Percentiles rank a stretch among this genome's conserved stretches.
Evolutionary conservation across 2,888 invertebrate genomes (phyloP).

Genomic region (Xylocampa areola): DNA sequence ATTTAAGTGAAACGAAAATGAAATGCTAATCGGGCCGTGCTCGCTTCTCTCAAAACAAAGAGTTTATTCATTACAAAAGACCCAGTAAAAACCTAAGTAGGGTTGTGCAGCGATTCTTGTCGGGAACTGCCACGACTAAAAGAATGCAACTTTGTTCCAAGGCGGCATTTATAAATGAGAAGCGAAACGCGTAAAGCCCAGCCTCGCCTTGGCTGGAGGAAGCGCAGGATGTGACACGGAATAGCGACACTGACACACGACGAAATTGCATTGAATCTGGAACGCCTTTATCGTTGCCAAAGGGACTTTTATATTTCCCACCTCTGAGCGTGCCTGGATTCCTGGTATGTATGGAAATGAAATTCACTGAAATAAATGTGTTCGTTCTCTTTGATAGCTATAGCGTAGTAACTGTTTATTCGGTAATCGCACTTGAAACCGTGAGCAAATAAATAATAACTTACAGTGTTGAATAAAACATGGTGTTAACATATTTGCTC

Average conservation of each 20-base stretch:
- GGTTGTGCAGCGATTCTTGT: conserved; percentile 61
- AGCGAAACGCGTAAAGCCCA: conserved; percentile 58
- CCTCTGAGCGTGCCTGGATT: conserved; percentile 24
- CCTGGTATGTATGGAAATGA: conserved; percentile 47
- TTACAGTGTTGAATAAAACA: conserved; percentile 58
- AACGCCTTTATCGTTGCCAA: conserved; percentile 60
- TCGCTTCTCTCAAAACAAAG: conserved; percentile 64
- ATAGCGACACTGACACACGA: conserved; percentile 63
- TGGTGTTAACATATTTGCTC: conserved; percentile 60
- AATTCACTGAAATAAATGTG: conserved; percentile 36
- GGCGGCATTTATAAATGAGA: conserved; percentile 65
- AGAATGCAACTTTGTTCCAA: conserved; percentile 67
- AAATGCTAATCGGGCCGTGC: conserved; percentile 60
- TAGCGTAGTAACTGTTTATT: conserved; percentile 17
- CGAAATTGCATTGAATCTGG: conserved; percentile 67
- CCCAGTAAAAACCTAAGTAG: conserved; percentile 62
- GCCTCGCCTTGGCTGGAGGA: conserved; percentile 50
- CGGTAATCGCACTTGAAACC: conserved; percentile 25
- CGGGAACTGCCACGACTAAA: conserved; percentile 58
- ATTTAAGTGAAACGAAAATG: conserved; percentile 56
- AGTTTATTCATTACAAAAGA: conserved; percentile 67
- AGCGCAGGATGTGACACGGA: conserved; percentile 61
- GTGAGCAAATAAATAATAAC: conserved; percentile 49
- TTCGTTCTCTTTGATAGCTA: conserved; percentile 32
- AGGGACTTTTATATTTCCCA: conserved; percentile 51